These are phyloP conservation scores for Chaetogeoica ovagalla DNA, from an alignment of 2,888 invertebrate genomes.

Conservation along the genomic window DNA sequence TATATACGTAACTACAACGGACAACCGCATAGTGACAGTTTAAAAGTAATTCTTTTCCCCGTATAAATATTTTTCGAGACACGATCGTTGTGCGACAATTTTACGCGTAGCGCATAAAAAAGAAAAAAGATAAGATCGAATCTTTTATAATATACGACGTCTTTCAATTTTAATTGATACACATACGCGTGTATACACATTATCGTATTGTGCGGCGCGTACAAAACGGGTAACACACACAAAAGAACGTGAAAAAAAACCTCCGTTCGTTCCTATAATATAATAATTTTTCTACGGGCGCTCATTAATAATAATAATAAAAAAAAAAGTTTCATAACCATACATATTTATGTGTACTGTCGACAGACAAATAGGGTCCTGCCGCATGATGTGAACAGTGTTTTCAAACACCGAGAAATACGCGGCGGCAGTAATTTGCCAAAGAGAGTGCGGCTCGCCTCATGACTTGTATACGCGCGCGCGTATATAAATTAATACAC, in stretches of 20 bases:
- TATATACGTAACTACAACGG: too few species aligned
- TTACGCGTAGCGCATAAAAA: not conserved
- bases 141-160: not conserved
- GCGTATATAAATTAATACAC: too few species aligned
- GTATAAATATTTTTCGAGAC: not conserved
- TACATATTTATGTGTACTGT: not conserved
- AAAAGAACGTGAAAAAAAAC: slow-evolving; percentile 8
- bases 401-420: slow-evolving; percentile 36
- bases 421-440: slow-evolving; percentile 24
- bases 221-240: not conserved
- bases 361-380: slow-evolving; percentile 33
- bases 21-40: too few species aligned
- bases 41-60: too few species aligned
- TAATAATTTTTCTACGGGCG: slow-evolving; percentile 2
- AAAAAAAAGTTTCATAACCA: slow-evolving; percentile 34
- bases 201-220: not conserved
- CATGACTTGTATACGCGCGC: too few species aligned
- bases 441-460: slow-evolving; percentile 40
- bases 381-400: not conserved
- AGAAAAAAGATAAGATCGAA: not conserved
- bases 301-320: slow-evolving; percentile 48
- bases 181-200: not conserved
- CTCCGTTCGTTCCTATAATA: slow-evolving; percentile 22
- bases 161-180: slow-evolving; percentile 36
- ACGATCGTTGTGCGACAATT: not conserved